Base-by-base conservation (phyloP, 1,140 invertebrate species). In the Zaprionus inermis region DNA sequence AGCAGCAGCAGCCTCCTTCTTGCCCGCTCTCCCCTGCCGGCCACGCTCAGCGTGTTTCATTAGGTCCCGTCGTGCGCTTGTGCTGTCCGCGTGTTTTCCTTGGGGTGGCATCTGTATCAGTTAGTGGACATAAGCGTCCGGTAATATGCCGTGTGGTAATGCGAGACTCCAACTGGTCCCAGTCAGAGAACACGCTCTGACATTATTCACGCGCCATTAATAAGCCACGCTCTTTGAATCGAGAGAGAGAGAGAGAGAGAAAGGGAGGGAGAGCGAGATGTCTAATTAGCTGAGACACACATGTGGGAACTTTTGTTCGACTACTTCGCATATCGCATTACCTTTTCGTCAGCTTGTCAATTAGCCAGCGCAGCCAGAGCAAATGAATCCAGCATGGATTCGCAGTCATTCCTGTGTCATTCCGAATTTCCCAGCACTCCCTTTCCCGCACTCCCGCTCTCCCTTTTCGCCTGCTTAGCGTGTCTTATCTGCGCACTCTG, bases 31-130 rank as follows among this genome's bases (percentile, higher is more conserved):
- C 66, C 44, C 54, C 44, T 51, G 56, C 72, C 71, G n/a, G n/a
- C 63, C 59, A 46, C 59, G 73, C 79, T 77, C 64, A 56, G 77
- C 70, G 77, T 71, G 78, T 82, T 81, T 80, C 77, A 88, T 79
- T 75, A 82, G 82, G 70, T 72, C 44, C 54, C 65, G 41, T 54
- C 64, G 76, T 38, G 74, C 24, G n/a, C 59, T 64, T 67, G 67
- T 63, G 36, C 61, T 58, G 30, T 41, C 57, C 63, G 68, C 63
- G 76, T 77, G 76, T 88, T 78, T 67, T 89, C 84, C 84, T 88
- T 81, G 74, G 80, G 84, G 84, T 88, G 84, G 80, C 84, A 88
- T 88, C 78, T 73, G 80, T 89, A 89, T 89, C 80, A 78, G 84
- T 89, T 89, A 78, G 72, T 67, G 60, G 73, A 78, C 84, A 89